phyloP scores from a whole-genome alignment of 2,797 vertebrate species.

The Tragopan temminckii region DNA sequence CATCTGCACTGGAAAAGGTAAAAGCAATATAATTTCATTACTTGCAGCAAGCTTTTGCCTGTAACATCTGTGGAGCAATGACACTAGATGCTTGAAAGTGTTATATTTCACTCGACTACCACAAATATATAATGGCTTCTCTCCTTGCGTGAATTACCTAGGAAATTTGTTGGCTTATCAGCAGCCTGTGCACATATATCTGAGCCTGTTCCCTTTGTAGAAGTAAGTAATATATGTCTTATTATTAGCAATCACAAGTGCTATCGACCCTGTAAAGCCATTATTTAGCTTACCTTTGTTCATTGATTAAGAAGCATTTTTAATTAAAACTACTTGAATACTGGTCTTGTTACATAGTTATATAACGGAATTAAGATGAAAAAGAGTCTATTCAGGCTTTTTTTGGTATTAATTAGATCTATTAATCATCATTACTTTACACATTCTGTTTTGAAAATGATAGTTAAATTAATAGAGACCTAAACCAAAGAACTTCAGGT shows the following conservation, averaged over 20 bases:
- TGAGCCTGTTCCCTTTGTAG: not conserved
- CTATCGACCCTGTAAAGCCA: not conserved
- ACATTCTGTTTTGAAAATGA: not conserved
- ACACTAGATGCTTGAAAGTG: not conserved
- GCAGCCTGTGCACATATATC: not conserved
- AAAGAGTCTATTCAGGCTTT: not conserved
- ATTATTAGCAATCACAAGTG: not conserved
- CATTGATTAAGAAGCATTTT: not conserved
- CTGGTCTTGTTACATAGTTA: not conserved
- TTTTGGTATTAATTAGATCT: not conserved
- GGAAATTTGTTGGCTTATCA: not conserved
- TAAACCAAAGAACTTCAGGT: not conserved
- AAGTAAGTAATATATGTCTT: not conserved
- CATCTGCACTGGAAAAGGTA: slow-evolving; percentile 5
- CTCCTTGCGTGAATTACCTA: not conserved
- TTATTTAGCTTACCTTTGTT: not conserved
- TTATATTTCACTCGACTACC: not conserved
- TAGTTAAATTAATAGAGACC: not conserved
- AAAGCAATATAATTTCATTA: slow-evolving; percentile 61
- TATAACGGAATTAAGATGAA: not conserved
- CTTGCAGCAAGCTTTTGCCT: not conserved
- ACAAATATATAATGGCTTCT: not conserved
- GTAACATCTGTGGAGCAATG: not conserved
- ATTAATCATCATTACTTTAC: not conserved
- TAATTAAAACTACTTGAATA: not conserved